phyloP scores from a whole-genome alignment of 64 coral and sea anemone species.

The Pocillopora verrucosa region DNA sequence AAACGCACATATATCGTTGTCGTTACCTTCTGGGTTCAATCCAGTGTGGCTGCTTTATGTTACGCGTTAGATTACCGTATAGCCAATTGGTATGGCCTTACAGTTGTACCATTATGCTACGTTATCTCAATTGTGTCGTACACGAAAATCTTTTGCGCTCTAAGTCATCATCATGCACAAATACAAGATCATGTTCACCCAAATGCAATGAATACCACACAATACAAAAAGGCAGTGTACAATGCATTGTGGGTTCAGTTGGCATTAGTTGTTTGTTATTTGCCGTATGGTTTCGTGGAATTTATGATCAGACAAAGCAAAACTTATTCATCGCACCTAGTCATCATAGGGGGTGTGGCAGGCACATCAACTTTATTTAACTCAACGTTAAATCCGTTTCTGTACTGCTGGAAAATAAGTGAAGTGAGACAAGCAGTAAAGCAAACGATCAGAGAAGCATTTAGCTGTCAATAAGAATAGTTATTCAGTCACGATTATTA shows the following conservation, averaged over 20 bases:
- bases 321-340: not conserved
- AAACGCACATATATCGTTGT: too few relatives aligned
- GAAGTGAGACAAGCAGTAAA: not conserved
- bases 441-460: not conserved
- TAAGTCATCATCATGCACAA: not conserved
- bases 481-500: not conserved
- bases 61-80: too few relatives aligned
- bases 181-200: not conserved
- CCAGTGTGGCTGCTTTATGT: too few relatives aligned
- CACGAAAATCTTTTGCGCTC: not conserved
- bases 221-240: not conserved
- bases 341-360: not conserved
- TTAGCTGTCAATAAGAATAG: not conserved
- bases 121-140: not conserved
- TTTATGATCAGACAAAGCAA: not conserved
- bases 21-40: too few relatives aligned
- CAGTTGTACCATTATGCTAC: not conserved
- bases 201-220: not conserved
- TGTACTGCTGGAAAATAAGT: not conserved
- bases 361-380: not conserved
- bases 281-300: not conserved
- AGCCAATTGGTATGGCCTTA: too few relatives aligned
- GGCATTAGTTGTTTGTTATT: not conserved
- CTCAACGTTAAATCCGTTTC: not conserved
- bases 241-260: not conserved